Evolutionary conservation across 1,140 invertebrate species (phyloP), one percentile per base, ranked within the genome.

Genomic region (Ctenoplectra terminalis): DNA sequence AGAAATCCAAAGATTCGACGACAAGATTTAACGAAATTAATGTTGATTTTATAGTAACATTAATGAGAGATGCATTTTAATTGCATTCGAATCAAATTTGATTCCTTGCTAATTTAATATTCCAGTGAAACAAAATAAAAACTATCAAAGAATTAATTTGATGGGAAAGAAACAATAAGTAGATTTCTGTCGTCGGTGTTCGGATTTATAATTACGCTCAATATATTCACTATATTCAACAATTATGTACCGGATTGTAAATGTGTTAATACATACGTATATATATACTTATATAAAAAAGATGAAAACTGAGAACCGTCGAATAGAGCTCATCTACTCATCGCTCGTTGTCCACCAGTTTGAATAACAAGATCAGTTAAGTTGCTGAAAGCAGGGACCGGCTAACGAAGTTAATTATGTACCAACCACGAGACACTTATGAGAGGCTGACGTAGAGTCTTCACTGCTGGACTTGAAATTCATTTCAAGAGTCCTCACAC

Each of bases 171-270:
- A n/a, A 48, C 20, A 69, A 46, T 50, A 37, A 56, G 34, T n/a
- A 31, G 13, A 46, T 56, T 50, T 31, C 46, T 40, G 34, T 56
- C 61, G 85, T 69, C 83, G 81, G 34, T 61, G 60, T 80, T 79
- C 67, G 78, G 73, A 71, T 70, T 82, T 66, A 60, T 87, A 76
- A 85, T 82, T 86, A 82, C 85, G 84, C 86, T 87, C 86, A 87
- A 87, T 86, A 81, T 83, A 80, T 60, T 73, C 43, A 79, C 72
- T 81, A 76, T 87, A 87, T 69, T 82, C 63, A 80, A 64, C 75
- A 76, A 87, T 56, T 73, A 71, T 87, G 83, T 87, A 87, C 72
- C 63, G 43, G 64, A 85, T 81, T 85, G 70, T 80, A 80, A 80
- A 80, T 80, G 77, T 80, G 77, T 80, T 80, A 80, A 80, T 80